Conservation (phyloP, 64 coral and sea anemone genomes). For the Montipora efflorescens region DNA sequence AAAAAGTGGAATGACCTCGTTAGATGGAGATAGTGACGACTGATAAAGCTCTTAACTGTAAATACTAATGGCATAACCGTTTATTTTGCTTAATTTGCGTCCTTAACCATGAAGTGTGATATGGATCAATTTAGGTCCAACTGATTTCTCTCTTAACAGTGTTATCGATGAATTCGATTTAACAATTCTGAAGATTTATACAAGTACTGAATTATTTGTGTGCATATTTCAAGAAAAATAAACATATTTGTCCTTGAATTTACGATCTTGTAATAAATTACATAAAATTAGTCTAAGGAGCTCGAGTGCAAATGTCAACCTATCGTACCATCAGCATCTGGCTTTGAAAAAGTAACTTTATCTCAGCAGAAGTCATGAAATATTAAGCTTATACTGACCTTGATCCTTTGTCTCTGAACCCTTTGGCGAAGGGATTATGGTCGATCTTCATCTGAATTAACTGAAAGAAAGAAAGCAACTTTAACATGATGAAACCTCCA, state of each 20-base stretch:
- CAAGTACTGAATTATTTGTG: neutral
- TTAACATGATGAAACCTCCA: no score
- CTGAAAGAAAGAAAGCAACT: conserved; percentile 29
- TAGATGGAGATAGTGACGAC: neutral
- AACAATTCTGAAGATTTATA: neutral
- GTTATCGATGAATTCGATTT: neutral
- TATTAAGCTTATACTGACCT: conserved; percentile 65
- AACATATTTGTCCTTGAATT: neutral
- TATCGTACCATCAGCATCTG: neutral
- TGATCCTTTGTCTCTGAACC: conserved; percentile 89
- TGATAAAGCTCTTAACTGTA: neutral
- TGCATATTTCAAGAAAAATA: neutral
- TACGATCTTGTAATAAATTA: neutral
- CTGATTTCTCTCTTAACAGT: neutral
- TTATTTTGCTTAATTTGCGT: neutral
- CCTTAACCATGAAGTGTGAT: neutral
- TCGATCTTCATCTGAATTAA: conserved; percentile 97
- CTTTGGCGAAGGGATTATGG: conserved; percentile 94
- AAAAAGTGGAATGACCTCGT: no score
- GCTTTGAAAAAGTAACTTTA: neutral
- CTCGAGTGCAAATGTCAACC: neutral
- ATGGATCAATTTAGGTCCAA: neutral
- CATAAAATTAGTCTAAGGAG: neutral
- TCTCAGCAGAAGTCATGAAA: conserved; percentile 17
- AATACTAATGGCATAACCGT: neutral